A percentile compares a stretch with the other conserved stretches of the same genome.
Conservation (phyloP, 2,888 invertebrate genomes). For the Pterostichus niger region DNA sequence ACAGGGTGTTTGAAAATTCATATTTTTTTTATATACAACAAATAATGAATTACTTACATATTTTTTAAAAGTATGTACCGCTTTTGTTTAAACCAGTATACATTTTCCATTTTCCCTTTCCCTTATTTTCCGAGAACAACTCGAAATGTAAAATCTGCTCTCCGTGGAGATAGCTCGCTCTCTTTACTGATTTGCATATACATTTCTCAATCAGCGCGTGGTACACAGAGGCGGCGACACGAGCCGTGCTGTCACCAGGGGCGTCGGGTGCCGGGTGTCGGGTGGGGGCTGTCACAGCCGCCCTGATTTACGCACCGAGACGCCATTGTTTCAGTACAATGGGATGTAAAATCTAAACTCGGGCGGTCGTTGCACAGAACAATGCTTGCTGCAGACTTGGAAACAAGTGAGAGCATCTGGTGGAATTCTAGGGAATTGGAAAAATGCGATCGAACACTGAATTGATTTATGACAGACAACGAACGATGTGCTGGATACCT, state of each 20-base stretch:
- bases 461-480: not conserved
- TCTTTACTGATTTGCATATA: slow-evolving; percentile 21
- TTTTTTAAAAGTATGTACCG: no score
- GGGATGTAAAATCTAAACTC: slow-evolving; percentile 58
- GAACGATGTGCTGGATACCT: no score
- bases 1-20: no score
- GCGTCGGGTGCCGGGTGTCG: slow-evolving; percentile 21
- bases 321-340: slow-evolving; percentile 58
- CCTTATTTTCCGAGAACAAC: no score
- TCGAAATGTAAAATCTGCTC: no score
- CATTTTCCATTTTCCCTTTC: no score
- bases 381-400: slow-evolving; percentile 2
- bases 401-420: no score
- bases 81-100: no score
- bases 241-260: not conserved
- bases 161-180: not conserved
- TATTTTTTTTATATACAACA: no score
- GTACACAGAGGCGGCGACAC: slow-evolving; percentile 1
- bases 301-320: slow-evolving; percentile 56
- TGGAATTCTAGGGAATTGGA: not conserved
- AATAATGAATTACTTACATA: no score
- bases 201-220: slow-evolving; percentile 53
- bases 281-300: slow-evolving; percentile 13
- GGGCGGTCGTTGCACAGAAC: slow-evolving; percentile 6
- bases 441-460: not conserved